Conservation (phyloP, 2,888 invertebrate genomes). For the Melanostoma mellinum region DNA sequence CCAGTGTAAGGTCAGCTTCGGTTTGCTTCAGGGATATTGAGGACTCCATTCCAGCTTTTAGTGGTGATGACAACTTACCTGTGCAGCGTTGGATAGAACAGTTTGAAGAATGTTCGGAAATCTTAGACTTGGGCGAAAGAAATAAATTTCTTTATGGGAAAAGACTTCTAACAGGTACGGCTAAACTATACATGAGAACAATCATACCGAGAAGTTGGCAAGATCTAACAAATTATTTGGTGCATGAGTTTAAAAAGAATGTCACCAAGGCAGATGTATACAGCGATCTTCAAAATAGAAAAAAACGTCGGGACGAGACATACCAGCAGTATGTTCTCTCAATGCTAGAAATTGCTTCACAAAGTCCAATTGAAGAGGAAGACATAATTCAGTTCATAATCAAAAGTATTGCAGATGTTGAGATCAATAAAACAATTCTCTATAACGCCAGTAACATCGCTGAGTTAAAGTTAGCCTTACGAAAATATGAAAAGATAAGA, state of each 20-base stretch:
- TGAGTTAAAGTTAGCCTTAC: conserved; percentile 27
- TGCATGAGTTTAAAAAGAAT: conserved; percentile 12
- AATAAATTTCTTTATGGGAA: conserved; percentile 17
- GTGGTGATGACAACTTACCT: conserved; percentile 11
- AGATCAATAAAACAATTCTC: conserved; percentile 15
- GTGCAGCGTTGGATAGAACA: conserved; percentile 15
- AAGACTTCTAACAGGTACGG: conserved; percentile 12
- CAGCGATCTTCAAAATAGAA: conserved; percentile 20
- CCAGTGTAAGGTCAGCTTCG: not conserved
- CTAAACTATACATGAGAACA: conserved; percentile 23
- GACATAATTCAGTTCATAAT: conserved; percentile 36
- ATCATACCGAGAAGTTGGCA: conserved; percentile 6
- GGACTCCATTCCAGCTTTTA: conserved; percentile 15
- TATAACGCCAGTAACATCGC: conserved; percentile 23
- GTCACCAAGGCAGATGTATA: conserved; percentile 15
- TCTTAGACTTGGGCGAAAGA: conserved; percentile 3
- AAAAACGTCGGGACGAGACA: conserved; percentile 28
- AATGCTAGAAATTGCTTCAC: conserved; percentile 17
- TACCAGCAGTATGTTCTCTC: conserved; percentile 33
- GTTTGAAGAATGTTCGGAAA: conserved; percentile 13
- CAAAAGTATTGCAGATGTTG: conserved; percentile 20
- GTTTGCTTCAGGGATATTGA: conserved; percentile 24
- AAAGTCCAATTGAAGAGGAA: conserved; percentile 16
- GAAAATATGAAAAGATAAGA: conserved; percentile 16
- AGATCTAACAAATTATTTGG: not conserved